Evolutionary conservation across 2,113 vertebrate species (phyloP).

Genomic region (Perognathus longimembris): DNA sequence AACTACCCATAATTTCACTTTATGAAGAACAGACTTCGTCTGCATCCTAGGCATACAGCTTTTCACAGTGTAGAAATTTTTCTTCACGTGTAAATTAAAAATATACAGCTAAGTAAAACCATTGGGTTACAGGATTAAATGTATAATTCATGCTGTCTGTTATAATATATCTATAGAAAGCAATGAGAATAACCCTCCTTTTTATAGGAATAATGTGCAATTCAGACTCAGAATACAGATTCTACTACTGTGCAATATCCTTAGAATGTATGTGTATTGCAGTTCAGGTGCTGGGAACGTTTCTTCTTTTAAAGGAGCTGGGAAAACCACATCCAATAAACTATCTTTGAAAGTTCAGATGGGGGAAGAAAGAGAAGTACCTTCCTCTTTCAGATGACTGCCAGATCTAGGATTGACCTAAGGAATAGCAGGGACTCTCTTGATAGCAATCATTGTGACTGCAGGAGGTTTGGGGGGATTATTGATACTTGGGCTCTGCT

Average conservation of each 20-base stretch:
- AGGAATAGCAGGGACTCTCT: neutral
- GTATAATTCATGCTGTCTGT: conserved; percentile 78
- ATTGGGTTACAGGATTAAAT: conserved; percentile 78
- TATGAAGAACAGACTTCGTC: conserved; percentile 17
- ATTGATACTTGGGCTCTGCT: conserved; percentile 41
- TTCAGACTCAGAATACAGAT: conserved; percentile 74
- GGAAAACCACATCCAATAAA: neutral
- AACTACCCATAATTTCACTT: conserved; percentile 44
- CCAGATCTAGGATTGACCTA: neutral
- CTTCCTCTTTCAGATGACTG: neutral
- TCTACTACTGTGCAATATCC: neutral
- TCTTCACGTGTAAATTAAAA: conserved; percentile 80
- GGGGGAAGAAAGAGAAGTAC: neutral
- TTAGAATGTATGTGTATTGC: conserved; percentile 37
- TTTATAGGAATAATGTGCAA: conserved; percentile 67
- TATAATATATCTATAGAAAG: conserved; percentile 71
- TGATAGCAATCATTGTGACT: neutral
- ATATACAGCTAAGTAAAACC: conserved; percentile 80
- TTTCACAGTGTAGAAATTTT: conserved; percentile 58
- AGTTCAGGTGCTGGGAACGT: neutral
- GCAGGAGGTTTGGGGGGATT: conserved; percentile 51
- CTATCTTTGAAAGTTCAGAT: neutral
- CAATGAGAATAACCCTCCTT: conserved; percentile 64
- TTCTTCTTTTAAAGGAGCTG: neutral
- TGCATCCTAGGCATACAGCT: conserved; percentile 8